A percentile compares a stretch with the other conserved stretches of the same genome.
These are phyloP conservation scores for Drosophila mettleri DNA, from an alignment of 2,888 invertebrate species.

Conservation along the genomic window DNA sequence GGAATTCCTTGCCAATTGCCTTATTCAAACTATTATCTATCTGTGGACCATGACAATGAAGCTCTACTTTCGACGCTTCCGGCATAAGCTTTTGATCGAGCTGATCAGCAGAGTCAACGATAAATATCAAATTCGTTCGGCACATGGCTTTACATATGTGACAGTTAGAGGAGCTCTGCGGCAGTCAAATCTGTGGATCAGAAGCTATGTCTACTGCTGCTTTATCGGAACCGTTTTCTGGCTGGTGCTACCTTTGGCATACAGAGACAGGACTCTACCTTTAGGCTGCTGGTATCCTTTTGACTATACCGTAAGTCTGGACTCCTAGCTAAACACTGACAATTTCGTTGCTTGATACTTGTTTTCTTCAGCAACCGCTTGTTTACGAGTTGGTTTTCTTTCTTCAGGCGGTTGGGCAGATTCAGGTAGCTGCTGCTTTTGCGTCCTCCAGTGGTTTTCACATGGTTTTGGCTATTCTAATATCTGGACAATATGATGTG, in stretches of 20 bases:
- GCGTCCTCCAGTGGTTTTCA: slow-evolving; percentile 80
- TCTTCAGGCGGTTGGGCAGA: slow-evolving; percentile 81
- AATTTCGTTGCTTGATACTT: not conserved
- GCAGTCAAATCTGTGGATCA: slow-evolving; percentile 61
- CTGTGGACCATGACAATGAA: slow-evolving; percentile 73
- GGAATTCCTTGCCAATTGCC: slow-evolving; percentile 70
- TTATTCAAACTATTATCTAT: slow-evolving; percentile 77
- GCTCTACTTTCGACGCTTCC: slow-evolving; percentile 71
- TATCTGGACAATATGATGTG: slow-evolving; percentile 82
- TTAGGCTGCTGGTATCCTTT: slow-evolving; percentile 82
- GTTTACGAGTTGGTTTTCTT: slow-evolving; percentile 74
- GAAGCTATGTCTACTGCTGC: slow-evolving; percentile 64
- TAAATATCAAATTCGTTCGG: slow-evolving; percentile 64
- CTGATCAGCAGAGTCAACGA: slow-evolving; percentile 65
- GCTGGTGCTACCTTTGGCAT: slow-evolving; percentile 66
- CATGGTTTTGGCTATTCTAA: slow-evolving; percentile 74
- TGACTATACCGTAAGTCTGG: slow-evolving; percentile 67
- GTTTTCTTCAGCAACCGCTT: slow-evolving; percentile 59
- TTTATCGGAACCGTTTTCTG: slow-evolving; percentile 50
- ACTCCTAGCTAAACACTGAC: not conserved
- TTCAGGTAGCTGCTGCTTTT: slow-evolving; percentile 80
- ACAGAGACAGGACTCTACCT: slow-evolving; percentile 74
- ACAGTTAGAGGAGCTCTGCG: slow-evolving; percentile 63
- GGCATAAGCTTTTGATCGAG: slow-evolving; percentile 39
- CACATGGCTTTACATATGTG: slow-evolving; percentile 77